Conservation (phyloP, 2,797 vertebrate species). For the Phalanger gymnotis region DNA sequence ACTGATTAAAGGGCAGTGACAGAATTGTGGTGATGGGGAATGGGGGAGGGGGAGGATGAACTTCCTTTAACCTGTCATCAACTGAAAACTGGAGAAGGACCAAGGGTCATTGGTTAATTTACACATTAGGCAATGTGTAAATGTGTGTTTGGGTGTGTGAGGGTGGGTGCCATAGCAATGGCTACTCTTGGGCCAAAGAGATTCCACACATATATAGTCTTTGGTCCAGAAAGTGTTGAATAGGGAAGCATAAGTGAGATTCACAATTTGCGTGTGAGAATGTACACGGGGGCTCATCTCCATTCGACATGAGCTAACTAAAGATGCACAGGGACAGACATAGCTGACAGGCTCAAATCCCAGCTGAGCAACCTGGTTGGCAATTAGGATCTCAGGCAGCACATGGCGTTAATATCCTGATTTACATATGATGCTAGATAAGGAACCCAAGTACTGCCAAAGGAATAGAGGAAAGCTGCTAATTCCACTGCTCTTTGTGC, state of each 20-base stretch:
- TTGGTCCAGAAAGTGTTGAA: background rate
- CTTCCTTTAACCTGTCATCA: background rate
- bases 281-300: background rate
- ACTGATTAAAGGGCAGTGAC: background rate
- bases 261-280: background rate
- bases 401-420: background rate
- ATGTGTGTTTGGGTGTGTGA: background rate
- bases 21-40: background rate
- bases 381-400: background rate
- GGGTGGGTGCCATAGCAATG: background rate
- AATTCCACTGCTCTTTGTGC: background rate
- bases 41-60: background rate
- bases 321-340: background rate
- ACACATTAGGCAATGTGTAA: background rate
- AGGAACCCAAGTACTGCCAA: accelerated
- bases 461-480: background rate
- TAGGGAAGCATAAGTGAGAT: no score
- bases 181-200: background rate
- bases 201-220: background rate
- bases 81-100: background rate
- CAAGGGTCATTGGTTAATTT: background rate
- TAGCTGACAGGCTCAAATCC: background rate
- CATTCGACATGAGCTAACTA: background rate
- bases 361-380: background rate
- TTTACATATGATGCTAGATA: background rate